Base-by-base conservation (phyloP, 2,888 invertebrate species). In the Tridacna gigas region DNA sequence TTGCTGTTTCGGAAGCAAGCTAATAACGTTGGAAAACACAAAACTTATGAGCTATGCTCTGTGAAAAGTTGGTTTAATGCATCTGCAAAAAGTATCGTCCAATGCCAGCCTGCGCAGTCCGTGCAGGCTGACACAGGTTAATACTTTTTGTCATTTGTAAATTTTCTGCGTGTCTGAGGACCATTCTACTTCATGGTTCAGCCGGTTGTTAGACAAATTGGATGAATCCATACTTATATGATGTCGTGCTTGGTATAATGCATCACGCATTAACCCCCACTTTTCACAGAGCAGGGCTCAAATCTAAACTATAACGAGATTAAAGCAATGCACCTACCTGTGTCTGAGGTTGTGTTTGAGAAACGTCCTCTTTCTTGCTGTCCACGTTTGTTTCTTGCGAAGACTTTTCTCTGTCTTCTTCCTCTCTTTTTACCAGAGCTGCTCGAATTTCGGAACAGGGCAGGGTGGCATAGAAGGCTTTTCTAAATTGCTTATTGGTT, bases 401-500 rank as follows among this genome's bases (percentile, higher is more conserved):
- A 11, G 79, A 67, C 25, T 61, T 61, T 60, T 83, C 83, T 60
- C 74, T 48, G 13, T 48, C 74, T 25, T 76, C 77, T 47, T 83
- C 83, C 26, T 79, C 79, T 45, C 60, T 51, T 74, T 80, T 83
- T 9, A 77, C 60, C 3, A 83, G 74, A 20, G n/a, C 73, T 0
- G 80, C 74, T 65, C 80, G 37, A 90, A 91, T 47, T n/a, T 69
- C 69, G 45, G 69, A 69, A 51, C 89, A 91, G 13, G 90, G 90
- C 37, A 90, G 61, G n/a, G 79, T 79, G 20, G 81, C 79, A 63
- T 86, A 91, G 66, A 92, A 84, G 0, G 88, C 90, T n/a, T 71
- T 74, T 7, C 91, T 82, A 82, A 93, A 91, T 79, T 91, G 89
- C 67, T 86, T 89, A 86, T 93, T 93, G 22, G 91, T 91, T n/a